Percentiles rank a stretch among this genome's conserved stretches.
These are phyloP conservation scores for Cydia strobilella DNA, from an alignment of 1,140 invertebrate genomes.

Conservation along the genomic window DNA sequence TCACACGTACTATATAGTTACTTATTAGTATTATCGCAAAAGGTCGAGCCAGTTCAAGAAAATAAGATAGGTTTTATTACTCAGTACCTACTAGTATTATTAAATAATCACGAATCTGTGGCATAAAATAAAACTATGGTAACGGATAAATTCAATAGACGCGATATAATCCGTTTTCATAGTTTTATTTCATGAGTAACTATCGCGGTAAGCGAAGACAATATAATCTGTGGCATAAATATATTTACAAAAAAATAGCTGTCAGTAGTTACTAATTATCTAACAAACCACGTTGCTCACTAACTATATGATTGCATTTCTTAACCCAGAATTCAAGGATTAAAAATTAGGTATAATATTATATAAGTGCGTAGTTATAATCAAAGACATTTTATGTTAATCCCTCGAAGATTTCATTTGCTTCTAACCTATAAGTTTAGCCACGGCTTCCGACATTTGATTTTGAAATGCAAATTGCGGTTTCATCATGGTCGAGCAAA, in stretches of 20 bases:
- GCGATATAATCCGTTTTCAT: too few relatives aligned
- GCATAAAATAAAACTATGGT: too few relatives aligned
- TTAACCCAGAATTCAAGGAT: not conserved
- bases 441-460: not conserved
- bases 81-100: not conserved
- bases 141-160: too few relatives aligned
- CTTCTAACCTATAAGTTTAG: not conserved
- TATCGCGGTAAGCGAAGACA: too few relatives aligned
- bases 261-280: too few relatives aligned
- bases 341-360: too few relatives aligned
- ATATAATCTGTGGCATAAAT: too few relatives aligned
- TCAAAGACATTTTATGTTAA: not conserved
- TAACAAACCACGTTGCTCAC: too few relatives aligned
- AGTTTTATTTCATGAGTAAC: too few relatives aligned
- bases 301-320: too few relatives aligned
- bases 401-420: not conserved
- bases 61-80: not conserved
- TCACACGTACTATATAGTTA: not conserved
- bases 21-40: not conserved
- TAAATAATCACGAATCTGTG: not conserved
- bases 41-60: slow-evolving; percentile 2
- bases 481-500: slow-evolving; percentile 1
- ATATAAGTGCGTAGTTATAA: too few relatives aligned
- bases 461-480: slow-evolving; percentile 7
- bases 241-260: not conserved